Conservation (phyloP, 2,797 vertebrate species). For the Rhyacichthys aspro region DNA sequence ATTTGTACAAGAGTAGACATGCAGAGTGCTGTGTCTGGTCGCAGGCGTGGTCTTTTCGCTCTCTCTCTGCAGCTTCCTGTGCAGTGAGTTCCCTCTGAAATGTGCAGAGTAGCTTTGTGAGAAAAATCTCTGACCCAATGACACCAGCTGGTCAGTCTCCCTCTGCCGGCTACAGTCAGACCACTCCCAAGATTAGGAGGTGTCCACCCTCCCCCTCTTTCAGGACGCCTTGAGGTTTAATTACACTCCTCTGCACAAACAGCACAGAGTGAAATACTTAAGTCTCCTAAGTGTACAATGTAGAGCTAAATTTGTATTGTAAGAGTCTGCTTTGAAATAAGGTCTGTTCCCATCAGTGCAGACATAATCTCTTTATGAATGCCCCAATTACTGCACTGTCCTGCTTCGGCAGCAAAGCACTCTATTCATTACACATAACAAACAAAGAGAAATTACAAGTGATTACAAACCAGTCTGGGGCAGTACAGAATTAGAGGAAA, state of each 20-base stretch:
- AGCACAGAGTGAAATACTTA: conserved; percentile 7
- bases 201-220: conserved; percentile 35
- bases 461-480: conserved; percentile 12
- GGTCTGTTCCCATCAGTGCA: conserved; percentile 47
- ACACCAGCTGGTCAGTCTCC: conserved; percentile 51
- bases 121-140: conserved; percentile 49
- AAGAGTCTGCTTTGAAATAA: conserved; percentile 36
- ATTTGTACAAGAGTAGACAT: conserved; percentile 21
- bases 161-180: conserved; percentile 44
- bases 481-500: conserved; percentile 13
- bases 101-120: conserved; percentile 42
- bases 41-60: conserved; percentile 44
- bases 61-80: conserved; percentile 54
- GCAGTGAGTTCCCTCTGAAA: conserved; percentile 30
- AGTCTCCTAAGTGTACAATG: conserved; percentile 10
- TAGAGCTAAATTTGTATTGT: conserved; percentile 13
- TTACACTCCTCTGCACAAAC: conserved; percentile 44
- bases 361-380: conserved; percentile 72
- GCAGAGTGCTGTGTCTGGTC: conserved; percentile 15
- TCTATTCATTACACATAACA: conserved; percentile 52
- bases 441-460: conserved; percentile 40
- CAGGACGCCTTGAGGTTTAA: conserved; percentile 50
- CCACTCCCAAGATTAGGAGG: conserved; percentile 44
- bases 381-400: conserved; percentile 67
- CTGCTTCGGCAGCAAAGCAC: conserved; percentile 31